phyloP scores from a whole-genome alignment of 2,113 vertebrate species.

The Halichoerus grypus region DNA sequence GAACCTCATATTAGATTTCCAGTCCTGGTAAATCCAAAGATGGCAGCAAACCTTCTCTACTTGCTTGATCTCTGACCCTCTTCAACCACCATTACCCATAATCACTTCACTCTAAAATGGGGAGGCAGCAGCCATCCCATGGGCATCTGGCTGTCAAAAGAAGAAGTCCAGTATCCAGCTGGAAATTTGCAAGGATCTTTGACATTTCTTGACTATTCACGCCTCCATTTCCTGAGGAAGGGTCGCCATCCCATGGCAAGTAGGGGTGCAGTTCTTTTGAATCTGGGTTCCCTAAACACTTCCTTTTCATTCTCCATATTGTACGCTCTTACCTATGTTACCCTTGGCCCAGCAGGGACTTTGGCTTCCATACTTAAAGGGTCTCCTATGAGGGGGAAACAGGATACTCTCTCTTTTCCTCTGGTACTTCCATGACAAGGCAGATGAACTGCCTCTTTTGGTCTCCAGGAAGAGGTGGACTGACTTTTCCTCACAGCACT shows the following conservation, averaged over 20 bases:
- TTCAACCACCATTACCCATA: neutral
- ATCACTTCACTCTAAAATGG: neutral
- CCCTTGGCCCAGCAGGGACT: neutral
- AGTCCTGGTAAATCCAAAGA: conserved; percentile 4
- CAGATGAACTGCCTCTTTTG: neutral
- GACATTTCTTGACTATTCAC: neutral
- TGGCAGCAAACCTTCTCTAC: neutral
- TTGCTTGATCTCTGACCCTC: neutral
- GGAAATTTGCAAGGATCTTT: conserved; percentile 47
- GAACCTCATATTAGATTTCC: neutral
- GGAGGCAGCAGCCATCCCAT: neutral
- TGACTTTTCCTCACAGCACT: conserved; percentile 29
- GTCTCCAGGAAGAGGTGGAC: neutral
- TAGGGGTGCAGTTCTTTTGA: neutral
- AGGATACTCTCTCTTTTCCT: neutral
- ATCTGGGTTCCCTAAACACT: neutral
- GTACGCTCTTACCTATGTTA: neutral
- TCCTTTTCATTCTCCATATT: neutral
- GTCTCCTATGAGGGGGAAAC: conserved; percentile 32
- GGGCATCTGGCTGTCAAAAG: neutral
- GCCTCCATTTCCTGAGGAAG: conserved; percentile 26
- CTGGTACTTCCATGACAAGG: neutral
- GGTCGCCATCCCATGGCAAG: neutral
- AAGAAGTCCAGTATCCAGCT: neutral
- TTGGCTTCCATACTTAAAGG: conserved; percentile 6